These are phyloP conservation scores for Paralinhomoeus sp. DNA, from an alignment of 2,888 invertebrate genomes.

Conservation along the genomic window DNA sequence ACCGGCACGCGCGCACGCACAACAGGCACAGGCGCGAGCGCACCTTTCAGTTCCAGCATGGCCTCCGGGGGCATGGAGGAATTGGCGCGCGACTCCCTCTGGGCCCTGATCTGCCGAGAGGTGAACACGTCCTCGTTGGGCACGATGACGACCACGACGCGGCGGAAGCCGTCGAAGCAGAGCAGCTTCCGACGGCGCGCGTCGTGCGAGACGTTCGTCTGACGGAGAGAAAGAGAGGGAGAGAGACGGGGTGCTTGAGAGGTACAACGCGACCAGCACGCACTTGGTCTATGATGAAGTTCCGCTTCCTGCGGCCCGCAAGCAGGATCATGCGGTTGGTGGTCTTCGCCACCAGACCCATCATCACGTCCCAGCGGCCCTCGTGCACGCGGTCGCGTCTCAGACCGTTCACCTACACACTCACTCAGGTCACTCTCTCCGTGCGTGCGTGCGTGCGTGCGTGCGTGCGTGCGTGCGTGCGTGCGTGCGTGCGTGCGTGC, in stretches of 20 bases:
- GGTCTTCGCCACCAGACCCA: conserved; percentile 66
- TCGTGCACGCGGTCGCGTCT: conserved; percentile 51
- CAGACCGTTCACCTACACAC: conserved; percentile 47
- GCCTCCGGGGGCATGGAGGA: conserved; percentile 74
- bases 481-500: no score
- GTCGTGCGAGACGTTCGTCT: conserved; percentile 94
- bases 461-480: no score
- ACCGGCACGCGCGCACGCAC: background rate
- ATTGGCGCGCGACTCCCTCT: conserved; percentile 59
- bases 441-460: no score
- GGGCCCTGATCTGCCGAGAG: conserved; percentile 51
- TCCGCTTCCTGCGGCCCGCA: conserved; percentile 40
- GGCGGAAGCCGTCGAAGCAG: conserved; percentile 59
- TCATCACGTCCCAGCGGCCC: conserved; percentile 63
- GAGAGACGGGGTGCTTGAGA: no score
- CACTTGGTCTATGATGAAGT: conserved; percentile 92
- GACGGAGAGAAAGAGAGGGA: no score
- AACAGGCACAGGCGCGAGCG: no score
- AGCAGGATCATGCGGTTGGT: conserved; percentile 31
- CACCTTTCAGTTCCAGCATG: conserved; percentile 92
- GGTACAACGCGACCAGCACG: no score
- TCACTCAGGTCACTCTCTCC: no score
- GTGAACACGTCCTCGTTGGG: conserved; percentile 72
- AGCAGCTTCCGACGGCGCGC: conserved; percentile 92
- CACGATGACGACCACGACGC: conserved; percentile 72